Base-by-base conservation (phyloP, 1,140 invertebrate species). In the Drosophila neocordata region DNA sequence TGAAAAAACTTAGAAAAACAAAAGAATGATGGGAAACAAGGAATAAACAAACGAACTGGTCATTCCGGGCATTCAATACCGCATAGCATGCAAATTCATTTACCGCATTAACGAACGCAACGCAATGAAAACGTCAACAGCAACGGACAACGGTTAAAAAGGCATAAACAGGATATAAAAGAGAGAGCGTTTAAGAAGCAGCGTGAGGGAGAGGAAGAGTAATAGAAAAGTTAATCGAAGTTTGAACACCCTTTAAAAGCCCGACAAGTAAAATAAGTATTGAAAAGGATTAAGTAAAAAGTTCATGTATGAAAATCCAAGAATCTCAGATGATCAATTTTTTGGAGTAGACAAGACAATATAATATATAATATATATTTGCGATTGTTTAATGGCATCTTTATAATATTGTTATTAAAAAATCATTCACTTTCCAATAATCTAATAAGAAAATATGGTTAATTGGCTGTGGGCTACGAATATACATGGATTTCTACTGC, bases 41-140 rank as follows among this genome's bases (percentile, higher is more conserved):
- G 74, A 71, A 73, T 77, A 82, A 81, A 87, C 69, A 81, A 78
- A 58, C 62, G 9, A 48, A 20, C 15, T 48, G 41, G 41, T 48
- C 41, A 48, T 48, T 48, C 41, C 4, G 15, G 66, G 61, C 59
- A 85, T 73, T 66, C 63, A 80, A 81, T 59, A 76, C 55, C 77
- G 82, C 83, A 79, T 72, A 58, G 78, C 71, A 87, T 88, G 82
- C 82, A 87, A 87, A 87, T 87, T 87, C 78, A 82, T 87, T 87
- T 87, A 63, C 70, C 83, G 75, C 78, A 85, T 85, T 85, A 85
- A 75, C 77, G 65, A 81, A 73, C 52, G 68, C 69, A 68, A 66
- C 60, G 71, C 70, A 37, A 35, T 15, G 69, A 51, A 59, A 68
- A 69, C 64, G 69, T 60, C 62, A 77, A 56, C 53, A 58, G 63